Conservation (phyloP, 2,113 vertebrate genomes). For the Glaucomys volans region DNA sequence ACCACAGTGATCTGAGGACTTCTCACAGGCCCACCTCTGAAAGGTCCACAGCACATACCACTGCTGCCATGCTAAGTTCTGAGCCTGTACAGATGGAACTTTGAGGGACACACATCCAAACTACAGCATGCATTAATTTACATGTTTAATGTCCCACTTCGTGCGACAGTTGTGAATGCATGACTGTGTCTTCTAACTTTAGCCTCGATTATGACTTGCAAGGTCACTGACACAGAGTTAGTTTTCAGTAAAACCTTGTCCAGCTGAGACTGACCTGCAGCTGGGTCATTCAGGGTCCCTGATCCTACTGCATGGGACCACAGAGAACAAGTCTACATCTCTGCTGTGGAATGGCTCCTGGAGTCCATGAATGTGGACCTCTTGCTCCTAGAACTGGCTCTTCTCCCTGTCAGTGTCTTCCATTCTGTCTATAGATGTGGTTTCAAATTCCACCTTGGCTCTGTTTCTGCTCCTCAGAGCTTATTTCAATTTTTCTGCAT, state of each 20-base stretch:
- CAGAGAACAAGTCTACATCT: neutral
- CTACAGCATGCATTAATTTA: neutral
- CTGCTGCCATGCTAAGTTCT: neutral
- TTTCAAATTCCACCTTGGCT: neutral
- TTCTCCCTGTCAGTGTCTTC: neutral
- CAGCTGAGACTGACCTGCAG: neutral
- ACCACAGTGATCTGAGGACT: neutral
- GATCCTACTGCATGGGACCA: neutral
- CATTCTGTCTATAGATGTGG: neutral
- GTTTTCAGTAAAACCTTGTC: neutral
- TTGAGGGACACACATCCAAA: neutral
- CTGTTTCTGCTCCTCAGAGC: neutral
- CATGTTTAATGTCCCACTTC: neutral
- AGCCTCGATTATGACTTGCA: neutral
- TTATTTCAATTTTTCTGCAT: neutral
- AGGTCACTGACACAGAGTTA: neutral
- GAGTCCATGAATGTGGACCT: neutral
- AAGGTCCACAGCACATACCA: neutral
- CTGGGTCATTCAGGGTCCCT: neutral
- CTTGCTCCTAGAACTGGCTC: neutral
- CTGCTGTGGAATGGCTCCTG: fast-evolving
- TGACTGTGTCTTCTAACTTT: neutral
- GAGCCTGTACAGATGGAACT: neutral
- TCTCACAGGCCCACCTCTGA: neutral
- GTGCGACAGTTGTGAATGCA: neutral